Conservation (phyloP, 2,888 invertebrate species). For the Acleris sparsana region DNA sequence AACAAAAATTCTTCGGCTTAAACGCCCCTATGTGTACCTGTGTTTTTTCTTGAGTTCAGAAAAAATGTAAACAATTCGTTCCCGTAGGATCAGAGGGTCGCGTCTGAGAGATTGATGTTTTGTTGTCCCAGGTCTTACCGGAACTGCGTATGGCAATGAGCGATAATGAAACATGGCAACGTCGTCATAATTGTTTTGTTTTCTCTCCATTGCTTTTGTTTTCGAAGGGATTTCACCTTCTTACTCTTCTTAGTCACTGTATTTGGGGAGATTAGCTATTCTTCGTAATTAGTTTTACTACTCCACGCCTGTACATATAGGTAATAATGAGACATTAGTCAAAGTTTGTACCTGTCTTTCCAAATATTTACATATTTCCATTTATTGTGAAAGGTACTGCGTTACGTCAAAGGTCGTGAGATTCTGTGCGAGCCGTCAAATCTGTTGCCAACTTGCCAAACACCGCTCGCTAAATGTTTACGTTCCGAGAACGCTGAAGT, state of each 20-base stretch:
- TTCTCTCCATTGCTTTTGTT: conserved; percentile 13
- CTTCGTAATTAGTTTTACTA: not conserved
- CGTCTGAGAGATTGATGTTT: conserved; percentile 46
- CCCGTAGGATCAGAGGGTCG: conserved; percentile 45
- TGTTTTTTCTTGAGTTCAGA: conserved; percentile 55
- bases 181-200: conserved; percentile 19
- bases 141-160: conserved; percentile 44
- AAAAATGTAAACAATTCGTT: conserved; percentile 79
- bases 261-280: not conserved
- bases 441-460: conserved; percentile 29
- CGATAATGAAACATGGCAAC: conserved; percentile 27
- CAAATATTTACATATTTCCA: not conserved
- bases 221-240: conserved; percentile 8
- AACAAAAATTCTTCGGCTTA: conserved; percentile 60
- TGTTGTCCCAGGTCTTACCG: conserved; percentile 46
- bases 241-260: not conserved
- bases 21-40: conserved; percentile 59
- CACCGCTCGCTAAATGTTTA: conserved; percentile 37
- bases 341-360: no score
- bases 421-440: conserved; percentile 8
- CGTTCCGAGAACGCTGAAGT: conserved; percentile 33
- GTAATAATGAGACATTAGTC: no score
- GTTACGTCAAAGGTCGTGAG: conserved; percentile 17
- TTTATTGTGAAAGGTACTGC: conserved; percentile 16
- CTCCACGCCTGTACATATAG: not conserved